A percentile compares a stretch with the other conserved stretches of the same genome.
phyloP scores from a whole-genome alignment of 2,888 invertebrate species.

The Melanophora roralis region DNA sequence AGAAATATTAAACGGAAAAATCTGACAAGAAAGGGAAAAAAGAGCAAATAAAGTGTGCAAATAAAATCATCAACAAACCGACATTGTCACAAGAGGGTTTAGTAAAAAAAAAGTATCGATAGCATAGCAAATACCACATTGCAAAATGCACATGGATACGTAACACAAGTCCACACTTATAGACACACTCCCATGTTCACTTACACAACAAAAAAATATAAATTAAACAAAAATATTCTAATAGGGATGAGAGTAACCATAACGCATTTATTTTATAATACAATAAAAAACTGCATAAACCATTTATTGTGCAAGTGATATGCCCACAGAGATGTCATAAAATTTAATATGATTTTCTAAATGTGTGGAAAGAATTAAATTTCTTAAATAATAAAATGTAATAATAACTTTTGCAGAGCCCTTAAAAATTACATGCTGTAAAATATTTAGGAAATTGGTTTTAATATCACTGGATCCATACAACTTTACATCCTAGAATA shows the following conservation, averaged over 20 bases:
- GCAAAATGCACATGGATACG: conserved; percentile 27
- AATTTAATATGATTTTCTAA: no score
- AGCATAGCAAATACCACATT: conserved; percentile 38
- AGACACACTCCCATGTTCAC: neutral
- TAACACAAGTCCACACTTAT: conserved; percentile 9
- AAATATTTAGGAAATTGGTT: no score
- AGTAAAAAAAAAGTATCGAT: neutral
- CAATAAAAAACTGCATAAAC: conserved; percentile 15
- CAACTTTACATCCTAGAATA: no score
- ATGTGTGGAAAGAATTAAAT: no score
- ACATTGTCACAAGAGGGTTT: conserved; percentile 50
- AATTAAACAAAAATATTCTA: conserved; percentile 16
- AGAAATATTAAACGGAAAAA: conserved; percentile 3
- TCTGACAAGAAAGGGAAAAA: conserved; percentile 18
- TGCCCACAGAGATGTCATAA: no score
- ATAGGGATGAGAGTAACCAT: conserved; percentile 23
- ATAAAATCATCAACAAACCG: conserved; percentile 57
- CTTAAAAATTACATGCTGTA: no score
- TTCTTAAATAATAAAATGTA: no score
- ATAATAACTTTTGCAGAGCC: no score
- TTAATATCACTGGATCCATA: no score
- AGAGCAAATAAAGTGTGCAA: conserved; percentile 25
- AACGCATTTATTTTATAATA: conserved; percentile 49
- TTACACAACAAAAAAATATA: conserved; percentile 14
- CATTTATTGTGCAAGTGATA: neutral